Conservation (phyloP, 2,113 vertebrate species). For the Ancistrus triradiatus region DNA sequence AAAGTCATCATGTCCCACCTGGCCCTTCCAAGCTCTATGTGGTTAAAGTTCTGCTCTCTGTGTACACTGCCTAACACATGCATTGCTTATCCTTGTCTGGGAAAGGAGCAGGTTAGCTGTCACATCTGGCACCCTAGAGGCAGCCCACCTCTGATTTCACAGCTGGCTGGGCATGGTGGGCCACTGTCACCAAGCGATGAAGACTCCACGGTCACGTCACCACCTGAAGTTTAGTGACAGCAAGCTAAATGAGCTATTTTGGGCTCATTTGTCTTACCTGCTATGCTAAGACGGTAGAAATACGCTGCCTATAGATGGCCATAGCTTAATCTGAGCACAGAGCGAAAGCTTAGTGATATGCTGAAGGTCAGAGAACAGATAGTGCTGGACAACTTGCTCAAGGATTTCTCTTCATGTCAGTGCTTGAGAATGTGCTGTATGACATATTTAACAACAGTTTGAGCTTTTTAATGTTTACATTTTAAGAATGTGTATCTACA, state of each 20-base stretch:
- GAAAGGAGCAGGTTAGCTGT: conserved; percentile 15
- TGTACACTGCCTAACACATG: conserved; percentile 3
- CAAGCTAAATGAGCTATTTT: conserved; percentile 20
- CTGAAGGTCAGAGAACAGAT: conserved; percentile 13
- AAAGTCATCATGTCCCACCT: conserved; percentile 11
- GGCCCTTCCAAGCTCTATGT: conserved; percentile 7
- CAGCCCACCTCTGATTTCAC: conserved; percentile 25
- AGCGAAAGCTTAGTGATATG: conserved; percentile 3
- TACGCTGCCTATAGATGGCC: background rate
- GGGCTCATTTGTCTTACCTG: conserved; percentile 20
- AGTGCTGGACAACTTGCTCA: conserved; percentile 20
- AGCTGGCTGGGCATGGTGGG: conserved; percentile 33
- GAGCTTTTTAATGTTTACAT: too few relatives aligned
- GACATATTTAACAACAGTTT: too few relatives aligned
- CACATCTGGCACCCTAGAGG: conserved; percentile 25
- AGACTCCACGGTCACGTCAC: conserved; percentile 24
- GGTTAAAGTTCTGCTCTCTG: background rate
- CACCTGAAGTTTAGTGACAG: conserved; percentile 39
- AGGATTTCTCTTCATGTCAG: too few relatives aligned
- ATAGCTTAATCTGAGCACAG: conserved; percentile 19
- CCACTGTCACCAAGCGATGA: conserved; percentile 25
- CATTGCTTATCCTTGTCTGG: conserved; percentile 27
- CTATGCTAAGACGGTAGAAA: conserved; percentile 33
- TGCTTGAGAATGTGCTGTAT: too few relatives aligned
- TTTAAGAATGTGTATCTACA: too few relatives aligned